Conservation (phyloP, 2,888 invertebrate genomes). For the Antheraea assamensis region DNA sequence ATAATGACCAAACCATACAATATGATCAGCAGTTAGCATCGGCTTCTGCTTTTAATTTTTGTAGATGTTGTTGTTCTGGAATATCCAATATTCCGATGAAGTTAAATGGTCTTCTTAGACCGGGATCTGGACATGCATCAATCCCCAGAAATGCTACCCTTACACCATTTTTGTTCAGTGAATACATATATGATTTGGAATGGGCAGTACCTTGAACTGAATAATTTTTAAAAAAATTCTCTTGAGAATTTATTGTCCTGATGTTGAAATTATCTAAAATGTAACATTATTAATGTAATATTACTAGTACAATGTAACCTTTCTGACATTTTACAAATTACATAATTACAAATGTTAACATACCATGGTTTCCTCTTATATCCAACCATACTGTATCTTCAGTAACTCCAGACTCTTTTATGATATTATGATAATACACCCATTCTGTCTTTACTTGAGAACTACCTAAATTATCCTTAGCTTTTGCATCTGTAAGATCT, state of each 20-base stretch:
- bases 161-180: slow-evolving; percentile 78
- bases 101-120: slow-evolving; percentile 93
- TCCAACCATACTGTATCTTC: slow-evolving; percentile 92
- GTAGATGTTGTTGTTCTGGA: slow-evolving; percentile 81
- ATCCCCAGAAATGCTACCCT: slow-evolving; percentile 91
- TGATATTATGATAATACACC: slow-evolving; percentile 87
- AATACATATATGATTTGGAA: slow-evolving; percentile 88
- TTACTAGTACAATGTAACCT: no score
- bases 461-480: slow-evolving; percentile 89
- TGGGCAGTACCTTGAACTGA: slow-evolving; percentile 89
- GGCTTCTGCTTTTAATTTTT: slow-evolving; percentile 81
- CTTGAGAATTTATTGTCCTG: slow-evolving; percentile 83
- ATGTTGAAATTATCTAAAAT: slow-evolving; percentile 95
- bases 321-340: neutral
- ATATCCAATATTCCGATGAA: slow-evolving; percentile 89
- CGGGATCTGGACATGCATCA: slow-evolving; percentile 94
- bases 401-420: slow-evolving; percentile 85
- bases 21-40: slow-evolving; percentile 69
- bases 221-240: slow-evolving; percentile 90
- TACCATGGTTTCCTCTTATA: slow-evolving; percentile 96
- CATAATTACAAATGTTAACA: slow-evolving; percentile 21
- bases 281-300: slow-evolving; percentile 20
- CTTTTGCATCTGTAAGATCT: slow-evolving; percentile 94
- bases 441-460: slow-evolving; percentile 92
- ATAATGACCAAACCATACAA: slow-evolving; percentile 92